phyloP scores from a whole-genome alignment of 92 coral and sea anemone species.

The Phymanthus crucifer region DNA sequence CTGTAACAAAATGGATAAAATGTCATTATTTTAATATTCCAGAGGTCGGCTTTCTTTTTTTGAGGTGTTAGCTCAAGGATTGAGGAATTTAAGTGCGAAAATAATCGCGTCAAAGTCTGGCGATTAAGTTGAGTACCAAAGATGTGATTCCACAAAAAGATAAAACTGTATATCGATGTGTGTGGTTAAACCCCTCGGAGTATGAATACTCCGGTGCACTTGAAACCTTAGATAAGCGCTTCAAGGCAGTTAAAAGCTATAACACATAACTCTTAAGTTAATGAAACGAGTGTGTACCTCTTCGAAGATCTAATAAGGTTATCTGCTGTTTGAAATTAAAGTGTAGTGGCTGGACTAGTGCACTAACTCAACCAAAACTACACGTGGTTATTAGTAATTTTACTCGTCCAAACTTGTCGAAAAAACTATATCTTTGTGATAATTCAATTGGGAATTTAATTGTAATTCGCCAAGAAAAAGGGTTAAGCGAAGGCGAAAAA shows the following conservation, averaged over 20 bases:
- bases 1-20: background rate
- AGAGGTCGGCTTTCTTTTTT: constrained; percentile 54
- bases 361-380: too few species aligned
- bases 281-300: constrained; percentile 9
- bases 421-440: too few species aligned
- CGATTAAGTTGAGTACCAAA: constrained; percentile 42
- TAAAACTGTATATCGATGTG: background rate
- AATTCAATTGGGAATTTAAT: too few species aligned
- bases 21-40: constrained; percentile 31
- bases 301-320: background rate
- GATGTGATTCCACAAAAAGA: constrained; percentile 57
- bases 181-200: constrained; percentile 35
- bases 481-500: too few species aligned
- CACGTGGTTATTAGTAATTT: constrained; percentile 1
- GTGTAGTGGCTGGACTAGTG: background rate
- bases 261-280: constrained; percentile 4
- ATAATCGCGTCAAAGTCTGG: constrained; percentile 5
- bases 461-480: too few species aligned
- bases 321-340: background rate
- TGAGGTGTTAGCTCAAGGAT: constrained; percentile 36
- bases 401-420: too few species aligned
- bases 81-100: constrained; percentile 21
- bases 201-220: constrained; percentile 13
- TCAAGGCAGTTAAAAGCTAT: constrained; percentile 24
- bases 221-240: constrained; percentile 34